Conservation (phyloP, 2,797 vertebrate species). For the Leptodactylus fallax region DNA sequence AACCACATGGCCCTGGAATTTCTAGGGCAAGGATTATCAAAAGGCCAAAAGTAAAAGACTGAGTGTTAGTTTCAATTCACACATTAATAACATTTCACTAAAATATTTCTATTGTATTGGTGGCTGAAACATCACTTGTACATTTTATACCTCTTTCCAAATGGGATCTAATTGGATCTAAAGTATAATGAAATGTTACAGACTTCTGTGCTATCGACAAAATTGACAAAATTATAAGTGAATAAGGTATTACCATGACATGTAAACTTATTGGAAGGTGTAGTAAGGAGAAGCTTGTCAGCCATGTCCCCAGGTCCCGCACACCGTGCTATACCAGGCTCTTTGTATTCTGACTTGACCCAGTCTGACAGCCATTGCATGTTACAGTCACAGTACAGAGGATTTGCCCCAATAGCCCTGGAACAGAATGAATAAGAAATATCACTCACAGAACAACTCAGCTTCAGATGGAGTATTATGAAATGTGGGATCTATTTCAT, state of each 20-base stretch:
- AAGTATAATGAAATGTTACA: background rate
- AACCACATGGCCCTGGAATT: conserved; percentile 92
- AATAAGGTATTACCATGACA: conserved; percentile 87
- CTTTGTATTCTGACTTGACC: conserved; percentile 98
- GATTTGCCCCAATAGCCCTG: conserved; percentile 96
- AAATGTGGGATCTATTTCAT: background rate
- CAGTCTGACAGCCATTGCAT: conserved; percentile 98
- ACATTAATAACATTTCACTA: background rate
- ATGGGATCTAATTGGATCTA: background rate
- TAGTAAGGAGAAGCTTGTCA: conserved; percentile 95
- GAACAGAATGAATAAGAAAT: conserved; percentile 43
- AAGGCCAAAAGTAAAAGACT: conserved; percentile 80
- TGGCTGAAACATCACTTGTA: background rate
- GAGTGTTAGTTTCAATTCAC: conserved; percentile 71
- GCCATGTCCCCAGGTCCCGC: conserved; percentile 95
- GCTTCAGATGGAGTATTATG: background rate
- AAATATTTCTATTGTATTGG: background rate
- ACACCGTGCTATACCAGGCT: conserved; percentile 95
- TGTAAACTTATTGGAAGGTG: conserved; percentile 96
- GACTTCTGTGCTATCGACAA: background rate
- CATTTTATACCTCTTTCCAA: background rate
- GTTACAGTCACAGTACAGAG: conserved; percentile 95
- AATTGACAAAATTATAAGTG: background rate
- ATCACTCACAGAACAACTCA: background rate
- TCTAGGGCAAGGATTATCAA: conserved; percentile 82